Base-by-base conservation (phyloP, 1,140 invertebrate species). In the Macrotrachela quadricornifera region DNA sequence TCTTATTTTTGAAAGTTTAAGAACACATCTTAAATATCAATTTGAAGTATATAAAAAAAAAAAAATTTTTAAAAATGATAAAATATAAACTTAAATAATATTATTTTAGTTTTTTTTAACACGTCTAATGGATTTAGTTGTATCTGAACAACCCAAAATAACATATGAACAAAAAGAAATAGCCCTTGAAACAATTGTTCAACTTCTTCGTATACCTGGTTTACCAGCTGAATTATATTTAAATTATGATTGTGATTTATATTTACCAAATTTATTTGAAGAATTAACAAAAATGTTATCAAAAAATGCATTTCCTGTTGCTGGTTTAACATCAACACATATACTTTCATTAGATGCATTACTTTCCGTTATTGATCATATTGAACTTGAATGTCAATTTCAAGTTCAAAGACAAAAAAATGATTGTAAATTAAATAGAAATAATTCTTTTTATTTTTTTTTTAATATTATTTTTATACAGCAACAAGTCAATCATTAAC, bases 171-270 rank as follows among this genome's bases (percentile, higher is more conserved):
- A 88, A 60, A 80, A 83, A 60, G 90, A 97, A 73, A 77, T 91
- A 49, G 83, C 87, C 0, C 69, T 97, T 17, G 87, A 82, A 63
- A 76, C 76, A 57, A 72, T 99, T 40, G 77, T 90, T 1, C 82
- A 90, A 63, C 69, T 97, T 56, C 95, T 90, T 79, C 61, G 71
- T 47, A 70, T 75, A 40, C 73, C 73, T 38, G 71, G 71, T 13
- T 59, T 75, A 13, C 70, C 63, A 11, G 61, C 46, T 80, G 92
- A 99, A 70, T 68, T 99, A 4, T 99, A 91, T 70, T 73, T 97
- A 1, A 99, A 99, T 72, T 99, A 91, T 62, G 94, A 99, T 67
- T 99, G 92, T 71, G 86, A 91, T 70, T 73, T 95, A 47, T 44
- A 55, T 42, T 45, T 48, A 11, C 81, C 80, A 16, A 95, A 96